A percentile compares a stretch with the other conserved stretches of the same genome.
Evolutionary conservation across 64 coral and sea anemone species (phyloP).

Genomic region (Dendronephthya gigantea): DNA sequence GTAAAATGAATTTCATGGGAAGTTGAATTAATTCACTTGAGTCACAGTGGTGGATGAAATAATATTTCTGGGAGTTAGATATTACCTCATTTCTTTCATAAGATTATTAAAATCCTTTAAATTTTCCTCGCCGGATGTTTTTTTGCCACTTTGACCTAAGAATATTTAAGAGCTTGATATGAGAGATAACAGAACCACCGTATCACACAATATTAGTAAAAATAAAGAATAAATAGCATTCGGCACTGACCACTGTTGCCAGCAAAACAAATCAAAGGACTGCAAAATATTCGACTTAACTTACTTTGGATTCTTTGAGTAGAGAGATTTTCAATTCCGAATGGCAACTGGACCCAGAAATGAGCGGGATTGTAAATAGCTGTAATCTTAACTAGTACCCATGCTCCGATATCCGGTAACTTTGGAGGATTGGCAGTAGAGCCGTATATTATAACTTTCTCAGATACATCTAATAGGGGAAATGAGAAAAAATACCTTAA

Average conservation of each 20-base stretch:
- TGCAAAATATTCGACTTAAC: neutral
- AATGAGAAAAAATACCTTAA: too few relatives aligned
- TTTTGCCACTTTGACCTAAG: neutral
- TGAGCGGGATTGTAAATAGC: constrained; percentile 79
- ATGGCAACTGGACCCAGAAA: constrained; percentile 92
- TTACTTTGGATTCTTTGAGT: constrained; percentile 82
- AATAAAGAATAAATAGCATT: neutral
- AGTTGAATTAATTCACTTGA: neutral
- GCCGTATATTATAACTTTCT: neutral
- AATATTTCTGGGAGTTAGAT: neutral
- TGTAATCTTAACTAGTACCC: constrained; percentile 74
- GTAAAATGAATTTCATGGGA: neutral
- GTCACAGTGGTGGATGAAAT: neutral
- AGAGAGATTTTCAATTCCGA: constrained; percentile 63
- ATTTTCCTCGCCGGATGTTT: constrained; percentile 11
- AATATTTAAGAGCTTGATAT: too few relatives aligned
- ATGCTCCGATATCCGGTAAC: constrained; percentile 58
- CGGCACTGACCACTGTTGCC: neutral
- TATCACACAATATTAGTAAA: too few relatives aligned
- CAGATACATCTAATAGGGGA: neutral
- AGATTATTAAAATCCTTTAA: neutral
- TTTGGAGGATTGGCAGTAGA: constrained; percentile 19
- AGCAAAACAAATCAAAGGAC: neutral
- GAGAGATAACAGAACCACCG: too few relatives aligned
- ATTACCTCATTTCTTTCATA: neutral